Base-by-base conservation (phyloP, 2,888 invertebrate genomes). In the Ochropleura plecta region DNA sequence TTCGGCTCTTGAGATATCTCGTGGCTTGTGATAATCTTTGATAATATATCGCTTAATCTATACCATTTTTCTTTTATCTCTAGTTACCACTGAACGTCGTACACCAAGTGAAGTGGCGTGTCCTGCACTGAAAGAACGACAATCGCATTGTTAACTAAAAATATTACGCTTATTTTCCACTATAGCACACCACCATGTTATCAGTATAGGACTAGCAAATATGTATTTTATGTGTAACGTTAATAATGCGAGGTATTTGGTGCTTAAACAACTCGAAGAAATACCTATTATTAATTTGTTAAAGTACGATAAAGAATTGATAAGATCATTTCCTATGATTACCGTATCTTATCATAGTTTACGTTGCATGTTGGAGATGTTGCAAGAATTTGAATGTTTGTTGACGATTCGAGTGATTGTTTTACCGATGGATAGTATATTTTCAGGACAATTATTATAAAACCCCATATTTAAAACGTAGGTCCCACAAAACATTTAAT, bases 21-120 rank as follows among this genome's bases (percentile, higher is more conserved):
- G 82, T 85, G 87, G 85, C 87, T 89, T 85, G 81, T 90, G 92
- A 93, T 95, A 92, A 93, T 92, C 89, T 88, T 88, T 87, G 94
- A 95, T 89, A 89, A 77, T 65, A 67, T 84, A 83, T 87, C 82
- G 78, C 85, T 60, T 89, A 89, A 89, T 88, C 89, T 88, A 71
- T 68, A 79, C 74, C 73, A 76, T 85, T 87, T 86, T 85, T 75
- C 75, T 78, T 82, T 87, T 88, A 88, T 85, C 83, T 81, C 59
- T 77, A 76, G 70, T 82, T 73, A 76, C 80, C 51, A 77, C 77
- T 76, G 60, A 76, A 82, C 70, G 69, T 79, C 65, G 64, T 75
- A 83, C 70, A 72, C 63, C 64, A 74, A 62, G 51, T 71, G 55
- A 62, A 62, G 69, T 49, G 51, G 53, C 46, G 53, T 68, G 20